Evolutionary conservation across 2,113 vertebrate species (phyloP).

Genomic region (Echinops telfairi): DNA sequence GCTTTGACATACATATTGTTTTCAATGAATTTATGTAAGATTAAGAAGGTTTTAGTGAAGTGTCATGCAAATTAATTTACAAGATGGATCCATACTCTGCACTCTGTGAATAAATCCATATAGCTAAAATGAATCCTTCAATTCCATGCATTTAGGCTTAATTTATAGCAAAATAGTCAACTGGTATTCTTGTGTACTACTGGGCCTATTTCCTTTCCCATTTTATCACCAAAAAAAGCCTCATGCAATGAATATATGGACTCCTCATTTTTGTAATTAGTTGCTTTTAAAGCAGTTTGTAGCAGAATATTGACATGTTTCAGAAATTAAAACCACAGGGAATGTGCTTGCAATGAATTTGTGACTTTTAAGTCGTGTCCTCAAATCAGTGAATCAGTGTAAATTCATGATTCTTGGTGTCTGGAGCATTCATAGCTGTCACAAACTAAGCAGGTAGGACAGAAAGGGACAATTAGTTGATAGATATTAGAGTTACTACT

Average conservation of each 20-base stretch:
- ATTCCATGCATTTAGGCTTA: background rate
- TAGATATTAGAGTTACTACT: background rate
- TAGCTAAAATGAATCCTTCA: background rate
- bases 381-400: background rate
- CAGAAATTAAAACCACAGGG: background rate
- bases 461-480: background rate
- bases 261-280: background rate
- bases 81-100: background rate
- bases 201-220: background rate
- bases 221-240: conserved; percentile 34
- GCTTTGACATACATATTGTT: background rate
- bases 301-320: background rate
- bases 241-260: background rate
- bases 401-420: background rate
- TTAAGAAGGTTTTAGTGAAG: background rate
- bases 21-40: background rate
- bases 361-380: background rate
- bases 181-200: background rate
- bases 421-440: background rate
- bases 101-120: background rate
- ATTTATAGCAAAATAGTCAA: background rate
- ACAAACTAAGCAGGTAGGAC: rapidly evolving
- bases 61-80: conserved; percentile 24
- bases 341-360: background rate
- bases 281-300: background rate